Conservation (phyloP, 2,797 vertebrate genomes). For the Tangara arthus region DNA sequence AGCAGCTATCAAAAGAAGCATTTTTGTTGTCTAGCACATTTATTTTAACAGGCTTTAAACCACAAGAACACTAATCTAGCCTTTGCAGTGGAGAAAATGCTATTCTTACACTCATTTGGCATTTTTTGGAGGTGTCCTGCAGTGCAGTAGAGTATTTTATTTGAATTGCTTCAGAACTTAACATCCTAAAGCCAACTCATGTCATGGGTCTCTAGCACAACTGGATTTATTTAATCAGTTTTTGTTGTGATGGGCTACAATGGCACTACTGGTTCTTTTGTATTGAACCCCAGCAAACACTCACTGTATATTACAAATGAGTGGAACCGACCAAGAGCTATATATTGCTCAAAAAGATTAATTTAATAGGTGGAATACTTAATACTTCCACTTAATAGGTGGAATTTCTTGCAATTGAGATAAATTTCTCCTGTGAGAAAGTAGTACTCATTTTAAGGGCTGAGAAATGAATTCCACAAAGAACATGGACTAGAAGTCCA, state of each 20-base stretch:
- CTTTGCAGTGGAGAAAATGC: background rate
- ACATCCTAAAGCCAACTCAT: background rate
- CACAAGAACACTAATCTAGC: background rate
- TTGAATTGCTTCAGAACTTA: constrained; percentile 25
- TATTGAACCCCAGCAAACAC: background rate
- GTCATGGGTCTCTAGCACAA: constrained; percentile 2
- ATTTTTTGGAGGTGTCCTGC: background rate
- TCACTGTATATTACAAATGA: background rate
- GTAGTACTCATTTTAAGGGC: background rate
- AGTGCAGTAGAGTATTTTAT: background rate
- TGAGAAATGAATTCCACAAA: constrained; percentile 4
- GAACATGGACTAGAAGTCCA: background rate
- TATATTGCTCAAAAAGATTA: background rate
- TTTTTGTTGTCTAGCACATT: background rate
- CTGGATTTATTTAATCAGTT: constrained; percentile 17
- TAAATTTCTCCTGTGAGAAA: background rate
- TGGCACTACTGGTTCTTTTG: background rate
- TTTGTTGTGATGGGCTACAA: constrained; percentile 12
- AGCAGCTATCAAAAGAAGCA: background rate
- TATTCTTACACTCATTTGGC: background rate
- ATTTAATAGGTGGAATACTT: background rate
- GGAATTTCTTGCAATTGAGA: background rate
- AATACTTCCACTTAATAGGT: too few species aligned
- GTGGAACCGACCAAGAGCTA: background rate
- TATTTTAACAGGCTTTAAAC: constrained; percentile 37